Evolutionary conservation across 1,140 invertebrate genomes (phyloP).

Genomic region (Acromyrmex heyeri): DNA sequence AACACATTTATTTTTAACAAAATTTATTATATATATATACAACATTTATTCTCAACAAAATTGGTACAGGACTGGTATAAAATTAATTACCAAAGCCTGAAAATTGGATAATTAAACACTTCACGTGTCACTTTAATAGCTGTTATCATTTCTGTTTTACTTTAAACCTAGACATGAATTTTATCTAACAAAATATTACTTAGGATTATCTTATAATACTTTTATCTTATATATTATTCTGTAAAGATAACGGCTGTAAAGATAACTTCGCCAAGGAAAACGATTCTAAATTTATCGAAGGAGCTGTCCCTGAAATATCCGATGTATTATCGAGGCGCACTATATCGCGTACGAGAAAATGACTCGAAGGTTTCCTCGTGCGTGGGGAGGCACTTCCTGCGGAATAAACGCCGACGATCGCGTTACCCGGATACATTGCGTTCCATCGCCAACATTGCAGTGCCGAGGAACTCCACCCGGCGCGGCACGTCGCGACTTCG

Average conservation of each 20-base stretch:
- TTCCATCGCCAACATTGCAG: slow-evolving; percentile 17
- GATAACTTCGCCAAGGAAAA: background rate
- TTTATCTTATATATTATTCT: too few relatives aligned
- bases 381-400: background rate
- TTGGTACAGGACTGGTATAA: too few relatives aligned
- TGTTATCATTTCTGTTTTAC: too few relatives aligned
- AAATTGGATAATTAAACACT: too few relatives aligned
- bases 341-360: background rate
- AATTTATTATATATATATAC: too few relatives aligned
- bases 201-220: too few relatives aligned
- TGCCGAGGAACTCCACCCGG: slow-evolving; percentile 39
- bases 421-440: slow-evolving; percentile 35
- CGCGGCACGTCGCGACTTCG: slow-evolving; percentile 41
- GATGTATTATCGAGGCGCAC: background rate
- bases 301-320: background rate
- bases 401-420: slow-evolving; percentile 40
- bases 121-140: too few relatives aligned
- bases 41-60: too few relatives aligned
- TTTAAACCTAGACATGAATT: background rate
- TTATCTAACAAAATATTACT: background rate
- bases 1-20: too few relatives aligned
- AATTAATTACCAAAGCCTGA: too few relatives aligned
- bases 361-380: background rate
- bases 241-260: background rate
- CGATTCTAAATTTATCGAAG: background rate